Evolutionary conservation across 2,888 invertebrate genomes (phyloP), one percentile per base, ranked within the genome.

Genomic region (Luperina testacea): DNA sequence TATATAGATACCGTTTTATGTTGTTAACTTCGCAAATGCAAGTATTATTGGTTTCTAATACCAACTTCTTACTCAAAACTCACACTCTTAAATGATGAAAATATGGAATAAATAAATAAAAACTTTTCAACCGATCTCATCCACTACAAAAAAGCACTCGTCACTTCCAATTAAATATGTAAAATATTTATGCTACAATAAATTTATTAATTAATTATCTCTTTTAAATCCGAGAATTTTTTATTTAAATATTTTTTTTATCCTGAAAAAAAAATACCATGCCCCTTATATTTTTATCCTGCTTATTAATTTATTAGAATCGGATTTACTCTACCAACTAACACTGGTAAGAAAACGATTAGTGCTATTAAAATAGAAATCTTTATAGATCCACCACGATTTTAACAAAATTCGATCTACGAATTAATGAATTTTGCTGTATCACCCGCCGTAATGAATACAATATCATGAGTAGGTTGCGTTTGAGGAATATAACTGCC

Each of bases 391-490:
- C 57, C 20, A 24, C 20, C 1, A 57, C 8, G 2, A 51, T 51
- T 77, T 51, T 42, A 77, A 61, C 17, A 69, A 69, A 61, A 45
- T 71, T 57, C 1, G 27, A 67, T 72, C 38, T 48, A 38, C 20
- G 51, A 53, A 64, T 27, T 7, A 32, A 42, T 51, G 6, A 15
- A 72, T 77, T 57, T 72, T 85, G 84, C 84, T 72, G 53, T 67
- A 51, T 84, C 84, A 84, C 63, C 32, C 63, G 27, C 48, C 57
- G 48, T 83, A 83, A 83, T 83, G 81, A 83, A 67, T 24, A 72
- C 45, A 1, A 45, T 11, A 84, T 84, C 77, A 68, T 84, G 68
- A 81, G 77, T 72, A 81, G 48, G 48, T 65, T 59, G 13, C 45
- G 68, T 68, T 64, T 75, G 38, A 72, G 67, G 63, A 77, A 75